A percentile compares a stretch with the other conserved stretches of the same genome.
phyloP scores from a whole-genome alignment of 2,888 invertebrate species.

The Automeris io region DNA sequence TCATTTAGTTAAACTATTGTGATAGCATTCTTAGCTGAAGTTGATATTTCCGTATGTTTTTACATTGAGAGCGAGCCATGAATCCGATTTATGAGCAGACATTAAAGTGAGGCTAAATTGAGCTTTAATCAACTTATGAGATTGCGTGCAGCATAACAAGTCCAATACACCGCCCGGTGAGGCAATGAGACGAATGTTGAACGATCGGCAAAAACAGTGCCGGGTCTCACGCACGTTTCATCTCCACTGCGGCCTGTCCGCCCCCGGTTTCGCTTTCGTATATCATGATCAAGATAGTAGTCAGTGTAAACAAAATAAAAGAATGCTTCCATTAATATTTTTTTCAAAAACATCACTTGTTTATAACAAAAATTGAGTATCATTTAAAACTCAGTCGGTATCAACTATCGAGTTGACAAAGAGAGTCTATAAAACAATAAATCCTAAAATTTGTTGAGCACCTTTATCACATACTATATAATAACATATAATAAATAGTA shows the following conservation, averaged over 20 bases:
- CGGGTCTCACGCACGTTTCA: constrained; percentile 28
- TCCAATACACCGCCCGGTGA: constrained; percentile 28
- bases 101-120: constrained; percentile 26
- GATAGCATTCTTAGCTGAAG: not conserved
- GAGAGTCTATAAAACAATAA: too few species aligned
- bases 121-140: constrained; percentile 31
- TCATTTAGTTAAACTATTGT: not conserved
- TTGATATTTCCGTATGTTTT: not conserved
- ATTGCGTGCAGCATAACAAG: constrained; percentile 24
- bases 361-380: not conserved
- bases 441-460: too few species aligned
- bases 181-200: constrained; percentile 34
- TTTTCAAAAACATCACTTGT: not conserved
- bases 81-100: constrained; percentile 11
- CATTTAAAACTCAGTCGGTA: too few species aligned
- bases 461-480: too few species aligned
- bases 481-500: too few species aligned
- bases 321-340: not conserved
- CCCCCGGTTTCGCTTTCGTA: not conserved
- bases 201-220: constrained; percentile 29
- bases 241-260: constrained; percentile 21
- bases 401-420: too few species aligned
- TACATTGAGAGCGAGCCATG: not conserved
- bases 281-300: not conserved
- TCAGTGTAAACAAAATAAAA: not conserved